phyloP scores from a whole-genome alignment of 2,888 invertebrate genomes.

The Thera britannica region DNA sequence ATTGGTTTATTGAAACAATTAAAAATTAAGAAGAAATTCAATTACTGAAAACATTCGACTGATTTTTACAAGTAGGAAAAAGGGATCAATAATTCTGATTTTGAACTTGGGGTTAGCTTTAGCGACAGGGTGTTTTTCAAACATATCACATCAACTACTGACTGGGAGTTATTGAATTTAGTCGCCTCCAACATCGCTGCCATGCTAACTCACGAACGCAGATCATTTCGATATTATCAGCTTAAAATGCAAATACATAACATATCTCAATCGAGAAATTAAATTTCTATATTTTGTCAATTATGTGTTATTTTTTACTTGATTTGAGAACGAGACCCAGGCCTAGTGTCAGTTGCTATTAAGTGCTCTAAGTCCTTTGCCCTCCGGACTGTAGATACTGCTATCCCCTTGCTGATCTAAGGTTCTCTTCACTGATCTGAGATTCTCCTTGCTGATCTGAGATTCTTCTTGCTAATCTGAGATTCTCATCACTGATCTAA shows the following conservation, averaged over 20 bases:
- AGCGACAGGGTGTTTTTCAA: slow-evolving; percentile 73
- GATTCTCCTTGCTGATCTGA: slow-evolving; percentile 1
- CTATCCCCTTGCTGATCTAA: slow-evolving; percentile 12
- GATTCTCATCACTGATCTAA: no score
- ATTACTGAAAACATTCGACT: slow-evolving; percentile 55
- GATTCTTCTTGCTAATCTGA: not conserved
- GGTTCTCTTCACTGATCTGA: not conserved
- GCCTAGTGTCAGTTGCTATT: slow-evolving; percentile 62
- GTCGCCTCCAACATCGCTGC: slow-evolving; percentile 13
- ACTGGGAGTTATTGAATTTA: slow-evolving; percentile 34
- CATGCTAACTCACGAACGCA: slow-evolving; percentile 15
- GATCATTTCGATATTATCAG: slow-evolving; percentile 30
- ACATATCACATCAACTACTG: slow-evolving; percentile 67
- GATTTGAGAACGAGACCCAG: slow-evolving; percentile 61
- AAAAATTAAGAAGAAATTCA: slow-evolving; percentile 44
- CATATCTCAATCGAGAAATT: slow-evolving; percentile 32
- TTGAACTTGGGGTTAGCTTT: slow-evolving; percentile 64
- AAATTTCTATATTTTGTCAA: slow-evolving; percentile 32
- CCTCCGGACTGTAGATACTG: slow-evolving; percentile 23
- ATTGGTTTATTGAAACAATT: slow-evolving; percentile 3
- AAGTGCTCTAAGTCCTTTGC: slow-evolving; percentile 37
- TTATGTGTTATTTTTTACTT: slow-evolving; percentile 45
- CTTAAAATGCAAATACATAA: slow-evolving; percentile 38
- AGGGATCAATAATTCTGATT: slow-evolving; percentile 70
- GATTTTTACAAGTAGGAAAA: slow-evolving; percentile 62